These are phyloP conservation scores for Polypedilum pembai DNA, from an alignment of 1,140 invertebrate genomes.

Conservation along the genomic window DNA sequence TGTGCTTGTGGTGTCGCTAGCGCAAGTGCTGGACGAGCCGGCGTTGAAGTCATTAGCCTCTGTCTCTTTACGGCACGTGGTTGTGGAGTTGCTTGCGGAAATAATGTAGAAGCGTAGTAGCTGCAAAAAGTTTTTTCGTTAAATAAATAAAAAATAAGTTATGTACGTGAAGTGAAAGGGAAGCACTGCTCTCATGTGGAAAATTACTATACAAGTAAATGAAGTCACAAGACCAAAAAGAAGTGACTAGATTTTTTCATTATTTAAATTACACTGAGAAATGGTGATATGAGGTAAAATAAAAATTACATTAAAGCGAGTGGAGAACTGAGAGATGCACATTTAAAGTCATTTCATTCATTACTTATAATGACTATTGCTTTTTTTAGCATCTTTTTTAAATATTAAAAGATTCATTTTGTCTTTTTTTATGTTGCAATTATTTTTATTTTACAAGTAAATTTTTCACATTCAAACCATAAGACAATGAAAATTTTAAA, in stretches of 20 bases:
- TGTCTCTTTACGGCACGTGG: constrained; percentile 53
- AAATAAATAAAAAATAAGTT: neutral
- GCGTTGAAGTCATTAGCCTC: constrained; percentile 49
- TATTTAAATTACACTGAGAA: neutral
- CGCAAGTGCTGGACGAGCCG: constrained; percentile 32
- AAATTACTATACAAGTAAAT: constrained; percentile 8
- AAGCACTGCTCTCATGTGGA: neutral
- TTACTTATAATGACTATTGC: too few relatives aligned
- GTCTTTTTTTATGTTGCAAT: too few relatives aligned
- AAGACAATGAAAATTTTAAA: too few relatives aligned
- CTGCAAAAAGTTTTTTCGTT: constrained; percentile 46
- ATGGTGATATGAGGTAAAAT: neutral
- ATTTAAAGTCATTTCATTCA: too few relatives aligned
- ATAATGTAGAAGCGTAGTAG: constrained; percentile 55
- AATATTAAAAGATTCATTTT: too few relatives aligned
- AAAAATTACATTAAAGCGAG: neutral
- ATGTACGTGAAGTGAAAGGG: neutral
- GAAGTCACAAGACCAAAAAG: neutral
- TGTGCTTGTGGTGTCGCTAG: constrained; percentile 35
- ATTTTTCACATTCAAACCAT: too few relatives aligned
- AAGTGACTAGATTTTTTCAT: neutral
- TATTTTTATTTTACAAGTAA: too few relatives aligned
- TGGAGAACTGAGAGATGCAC: neutral
- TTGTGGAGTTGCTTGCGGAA: constrained; percentile 46
- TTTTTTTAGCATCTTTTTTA: too few relatives aligned